Base-by-base conservation (phyloP, 1,140 invertebrate species). In the Hycleus cichorii region DNA sequence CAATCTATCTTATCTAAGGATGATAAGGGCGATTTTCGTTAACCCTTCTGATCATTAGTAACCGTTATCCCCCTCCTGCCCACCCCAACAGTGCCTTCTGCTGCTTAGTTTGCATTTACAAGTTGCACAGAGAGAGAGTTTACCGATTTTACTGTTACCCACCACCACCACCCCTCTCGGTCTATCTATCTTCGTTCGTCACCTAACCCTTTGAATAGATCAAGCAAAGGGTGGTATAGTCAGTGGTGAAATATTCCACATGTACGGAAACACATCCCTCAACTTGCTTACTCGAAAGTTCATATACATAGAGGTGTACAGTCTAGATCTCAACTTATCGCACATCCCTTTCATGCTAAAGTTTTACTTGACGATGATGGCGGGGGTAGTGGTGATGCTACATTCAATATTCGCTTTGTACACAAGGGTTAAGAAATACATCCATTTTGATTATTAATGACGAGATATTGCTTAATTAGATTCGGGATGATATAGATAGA, bases 61-160 rank as follows among this genome's bases (percentile, higher is more conserved):
- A 63, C 66, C 64, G 65, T 66, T 62, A 63, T 65, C 67, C 65
- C 64, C 68, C 69, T 65, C 68, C 69, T 70, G 64, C 65, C 67
- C 67, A 63, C 67, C 68, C 18, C 18, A 18, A 18, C 18, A 18
- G 18, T 18, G 18, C 18, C 18, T 18, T 65, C 68, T 69, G 71
- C 65, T 72, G 69, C 69, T 72, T 72, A 72, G 70, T 72, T 72
- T 72, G 70, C 70, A 71, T 71, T 72, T 71, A 71, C 70, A 72
- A 72, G 66, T 72, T 70, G 58, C 66, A 64, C 61, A 61, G 57
- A 42, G 53, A 32, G 32, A 18, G 4, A 47, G 24, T 45, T 45
- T 45, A 11, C 18, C 43, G 18, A 45, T 45, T 45, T 45, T 24
- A 11, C 18, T 24, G 9, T 45, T 32, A 32, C 32, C 32, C 32